Conservation (phyloP, 2,888 invertebrate genomes). For the Apotomis capreana region DNA sequence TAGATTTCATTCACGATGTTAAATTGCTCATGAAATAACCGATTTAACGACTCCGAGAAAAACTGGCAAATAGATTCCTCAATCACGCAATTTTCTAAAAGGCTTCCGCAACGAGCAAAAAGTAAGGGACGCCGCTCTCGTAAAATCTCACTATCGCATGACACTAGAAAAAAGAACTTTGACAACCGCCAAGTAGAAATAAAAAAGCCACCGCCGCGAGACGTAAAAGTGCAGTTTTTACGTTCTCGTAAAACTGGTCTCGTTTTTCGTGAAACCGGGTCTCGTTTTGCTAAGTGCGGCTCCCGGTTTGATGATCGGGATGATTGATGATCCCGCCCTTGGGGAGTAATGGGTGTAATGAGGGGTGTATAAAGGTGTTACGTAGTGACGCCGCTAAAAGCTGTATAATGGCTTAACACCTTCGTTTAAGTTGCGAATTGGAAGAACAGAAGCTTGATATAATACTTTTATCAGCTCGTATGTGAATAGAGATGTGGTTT, state of each 20-base stretch:
- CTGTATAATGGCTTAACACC: neutral
- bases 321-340: conserved; percentile 28
- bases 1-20: neutral
- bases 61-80: conserved; percentile 14
- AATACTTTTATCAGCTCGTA: neutral
- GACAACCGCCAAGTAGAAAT: conserved; percentile 63
- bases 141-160: conserved; percentile 63
- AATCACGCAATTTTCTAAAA: conserved; percentile 19
- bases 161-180: conserved; percentile 59
- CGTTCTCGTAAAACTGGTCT: conserved; percentile 57
- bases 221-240: conserved; percentile 72
- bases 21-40: neutral
- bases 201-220: conserved; percentile 57
- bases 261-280: conserved; percentile 52
- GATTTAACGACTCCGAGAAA: neutral
- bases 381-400: conserved; percentile 11
- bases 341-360: conserved; percentile 28
- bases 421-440: neutral
- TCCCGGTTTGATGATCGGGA: conserved; percentile 36
- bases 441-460: neutral
- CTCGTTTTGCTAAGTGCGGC: conserved; percentile 47
- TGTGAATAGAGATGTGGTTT: too few species aligned
- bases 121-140: conserved; percentile 41
- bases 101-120: conserved; percentile 30
- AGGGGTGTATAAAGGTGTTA: conserved; percentile 7